phyloP scores from a whole-genome alignment of 2,113 vertebrate species.

The Phaetusa simplex region DNA sequence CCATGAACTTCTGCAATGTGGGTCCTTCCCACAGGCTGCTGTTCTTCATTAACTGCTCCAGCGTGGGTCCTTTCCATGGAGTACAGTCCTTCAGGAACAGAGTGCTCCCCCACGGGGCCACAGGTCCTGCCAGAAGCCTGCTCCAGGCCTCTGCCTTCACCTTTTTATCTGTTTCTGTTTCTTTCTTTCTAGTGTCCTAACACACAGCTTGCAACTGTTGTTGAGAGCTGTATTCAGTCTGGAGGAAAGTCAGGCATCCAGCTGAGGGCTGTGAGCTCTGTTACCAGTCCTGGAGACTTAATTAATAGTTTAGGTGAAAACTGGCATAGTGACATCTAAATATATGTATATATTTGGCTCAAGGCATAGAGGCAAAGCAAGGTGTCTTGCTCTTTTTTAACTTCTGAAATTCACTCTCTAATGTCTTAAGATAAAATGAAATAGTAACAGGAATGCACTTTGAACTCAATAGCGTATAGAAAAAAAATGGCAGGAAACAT shows the following conservation, averaged over 20 bases:
- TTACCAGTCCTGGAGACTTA: background rate
- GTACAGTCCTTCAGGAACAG: background rate
- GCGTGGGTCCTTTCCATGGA: background rate
- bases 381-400: background rate
- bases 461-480: background rate
- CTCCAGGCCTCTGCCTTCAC: background rate
- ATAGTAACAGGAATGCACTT: background rate
- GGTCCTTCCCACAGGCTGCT: background rate
- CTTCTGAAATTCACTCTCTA: background rate
- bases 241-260: background rate
- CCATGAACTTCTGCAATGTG: fast-evolving
- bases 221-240: background rate
- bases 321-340: background rate
- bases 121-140: background rate
- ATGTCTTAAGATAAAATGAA: background rate
- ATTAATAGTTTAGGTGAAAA: background rate
- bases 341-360: background rate
- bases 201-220: background rate
- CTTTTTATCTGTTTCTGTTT: background rate
- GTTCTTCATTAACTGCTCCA: background rate
- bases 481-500: background rate
- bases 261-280: background rate
- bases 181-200: background rate
- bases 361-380: background rate
- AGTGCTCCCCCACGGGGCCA: background rate